Conservation (phyloP, 1,140 invertebrate species). For the Drosophila ambigua region DNA sequence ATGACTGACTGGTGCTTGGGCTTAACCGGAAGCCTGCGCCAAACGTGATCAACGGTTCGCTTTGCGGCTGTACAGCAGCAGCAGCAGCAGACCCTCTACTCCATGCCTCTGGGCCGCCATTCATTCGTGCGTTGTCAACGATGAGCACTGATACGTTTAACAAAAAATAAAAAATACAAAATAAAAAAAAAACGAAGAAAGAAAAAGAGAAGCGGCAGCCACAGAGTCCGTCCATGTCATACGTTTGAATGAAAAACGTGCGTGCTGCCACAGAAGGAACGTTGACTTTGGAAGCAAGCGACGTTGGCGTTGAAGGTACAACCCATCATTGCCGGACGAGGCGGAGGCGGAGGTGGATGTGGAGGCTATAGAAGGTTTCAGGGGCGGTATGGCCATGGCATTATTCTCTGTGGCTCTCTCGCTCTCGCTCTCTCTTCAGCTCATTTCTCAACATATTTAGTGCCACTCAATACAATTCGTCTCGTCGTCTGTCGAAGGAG, state of each 20-base stretch:
- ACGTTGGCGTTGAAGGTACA: conserved; percentile 43
- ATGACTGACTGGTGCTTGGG: conserved; percentile 43
- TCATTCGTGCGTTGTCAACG: conserved; percentile 80
- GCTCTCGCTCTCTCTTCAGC: conserved; percentile 4
- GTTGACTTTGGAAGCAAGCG: conserved; percentile 67
- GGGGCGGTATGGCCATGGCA: conserved; percentile 49
- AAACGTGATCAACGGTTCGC: conserved; percentile 83
- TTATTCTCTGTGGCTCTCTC: conserved; percentile 36
- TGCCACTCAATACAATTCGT: conserved; percentile 82
- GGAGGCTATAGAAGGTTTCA: conserved; percentile 30
- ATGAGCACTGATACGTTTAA: conserved; percentile 74
- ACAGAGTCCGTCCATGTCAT: conserved; percentile 65
- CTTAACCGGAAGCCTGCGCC: conserved; percentile 83
- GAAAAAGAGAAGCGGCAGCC: conserved; percentile 47
- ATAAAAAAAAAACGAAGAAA: conserved; percentile 43
- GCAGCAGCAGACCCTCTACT: conserved; percentile 12
- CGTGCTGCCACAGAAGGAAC: conserved; percentile 83
- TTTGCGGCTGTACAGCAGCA: conserved; percentile 68
- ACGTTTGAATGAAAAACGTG: conserved; percentile 80
- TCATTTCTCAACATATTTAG: conserved; percentile 81
- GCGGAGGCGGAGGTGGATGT: neutral
- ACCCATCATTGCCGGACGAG: neutral
- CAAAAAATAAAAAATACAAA: conserved; percentile 47
- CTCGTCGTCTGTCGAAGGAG: conserved; percentile 31
- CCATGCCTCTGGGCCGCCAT: conserved; percentile 54